Conservation (phyloP, 2,888 invertebrate species). For the Nebria brevicollis region DNA sequence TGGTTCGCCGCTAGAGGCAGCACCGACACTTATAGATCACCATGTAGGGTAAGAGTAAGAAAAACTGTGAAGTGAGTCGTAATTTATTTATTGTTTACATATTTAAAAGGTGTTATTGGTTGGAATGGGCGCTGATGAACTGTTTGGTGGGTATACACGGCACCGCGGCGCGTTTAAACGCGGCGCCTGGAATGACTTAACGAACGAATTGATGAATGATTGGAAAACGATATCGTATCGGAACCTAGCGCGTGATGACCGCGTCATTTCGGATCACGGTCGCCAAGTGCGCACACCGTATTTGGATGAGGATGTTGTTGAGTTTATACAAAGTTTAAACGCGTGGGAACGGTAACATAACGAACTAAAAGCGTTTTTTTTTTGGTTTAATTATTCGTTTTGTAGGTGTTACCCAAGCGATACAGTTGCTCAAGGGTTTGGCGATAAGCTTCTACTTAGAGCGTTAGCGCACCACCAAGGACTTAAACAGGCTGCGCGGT, state of each 20-base stretch:
- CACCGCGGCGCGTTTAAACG: constrained; percentile 80
- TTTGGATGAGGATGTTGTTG: constrained; percentile 76
- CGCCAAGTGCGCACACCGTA: constrained; percentile 84
- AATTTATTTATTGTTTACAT: no score
- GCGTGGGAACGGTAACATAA: constrained; percentile 73
- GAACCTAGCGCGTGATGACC: constrained; percentile 95
- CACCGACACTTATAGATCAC: constrained; percentile 67
- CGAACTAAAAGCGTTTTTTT: not conserved
- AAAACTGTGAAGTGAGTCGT: not conserved
- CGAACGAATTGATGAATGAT: constrained; percentile 73
- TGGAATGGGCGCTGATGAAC: constrained; percentile 97
- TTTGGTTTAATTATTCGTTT: not conserved
- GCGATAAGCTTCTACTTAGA: constrained; percentile 93
- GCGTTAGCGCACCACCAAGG: constrained; percentile 76
- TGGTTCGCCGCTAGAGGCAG: constrained; percentile 93
- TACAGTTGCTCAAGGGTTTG: constrained; percentile 77
- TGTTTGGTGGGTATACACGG: constrained; percentile 93
- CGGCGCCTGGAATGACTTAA: constrained; percentile 66
- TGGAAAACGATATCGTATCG: constrained; percentile 86
- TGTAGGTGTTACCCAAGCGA: constrained; percentile 66
- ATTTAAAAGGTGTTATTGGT: constrained; percentile 76
- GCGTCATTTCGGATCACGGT: constrained; percentile 90
- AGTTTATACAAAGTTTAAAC: constrained; percentile 71
- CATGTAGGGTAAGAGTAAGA: constrained; percentile 69
- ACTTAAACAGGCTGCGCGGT: constrained; percentile 69